Base-by-base conservation (phyloP, 30 jellyfish, hydroid and myxozoan genomes). In the Sanderia malayensis region DNA sequence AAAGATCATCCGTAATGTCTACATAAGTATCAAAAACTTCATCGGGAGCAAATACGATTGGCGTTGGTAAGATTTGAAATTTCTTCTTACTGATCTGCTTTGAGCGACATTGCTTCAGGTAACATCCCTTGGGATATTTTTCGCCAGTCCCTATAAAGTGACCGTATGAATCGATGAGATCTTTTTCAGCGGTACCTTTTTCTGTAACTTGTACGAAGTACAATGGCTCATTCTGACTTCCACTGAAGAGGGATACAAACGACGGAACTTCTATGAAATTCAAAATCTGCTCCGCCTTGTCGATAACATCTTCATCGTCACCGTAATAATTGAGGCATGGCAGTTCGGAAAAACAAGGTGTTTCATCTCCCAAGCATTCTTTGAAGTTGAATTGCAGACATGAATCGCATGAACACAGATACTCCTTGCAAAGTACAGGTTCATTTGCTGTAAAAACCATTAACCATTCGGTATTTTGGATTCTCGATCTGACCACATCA, bases 311-410 rank as follows among this genome's bases (percentile, higher is more conserved):
- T 37, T 37, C 52, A 62, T 62, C 74, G 74, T 6, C 74, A 62
- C 74, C 15, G 23, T 23, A 19, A 64, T 62, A 62, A 62, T 62
- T 30, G 59, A 62, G 53, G 74, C 74, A 62, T 62, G 74, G 23
- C 53, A 62, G 74, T 62, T 23, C 74, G 59, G 74, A 62, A 55
- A 20, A 55, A 55, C 18, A 3, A 55, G 67, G 67, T 55, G 80
- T 76, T 67, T 31, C 73, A 67, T 67, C 80, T 37, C 8, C 77
- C 73, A 37, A 70, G 58, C 83, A 70, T 44, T 70, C 80, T 44
- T 70, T 26, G 80, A 70, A 70, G 53, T 70, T 46, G 80, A 70
- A 70, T 81, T 70, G 18, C 44, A 70, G 76, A 27, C 75, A 70
- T 46, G 80, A 30, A 46, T 44, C 7, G 47, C 83, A 70, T 20